These are phyloP conservation scores for Lasiommata megera DNA, from an alignment of 2,888 invertebrate genomes.

Conservation along the genomic window DNA sequence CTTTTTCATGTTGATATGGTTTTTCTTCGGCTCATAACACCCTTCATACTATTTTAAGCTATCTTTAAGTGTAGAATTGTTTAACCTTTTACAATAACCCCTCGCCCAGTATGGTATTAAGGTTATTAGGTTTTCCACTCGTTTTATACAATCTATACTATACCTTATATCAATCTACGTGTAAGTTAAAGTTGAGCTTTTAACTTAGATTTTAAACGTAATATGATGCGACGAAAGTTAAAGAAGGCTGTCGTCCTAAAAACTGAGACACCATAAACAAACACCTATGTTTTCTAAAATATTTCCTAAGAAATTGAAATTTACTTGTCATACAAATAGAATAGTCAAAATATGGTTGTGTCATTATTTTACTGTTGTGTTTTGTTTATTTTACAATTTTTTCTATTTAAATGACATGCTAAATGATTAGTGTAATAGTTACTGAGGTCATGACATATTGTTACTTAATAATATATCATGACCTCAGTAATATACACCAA, in stretches of 20 bases:
- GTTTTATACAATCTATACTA: constrained; percentile 79
- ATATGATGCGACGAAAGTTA: constrained; percentile 31
- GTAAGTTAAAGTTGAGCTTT: constrained; percentile 80
- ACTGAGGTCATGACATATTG: no score
- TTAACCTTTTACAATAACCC: constrained; percentile 73
- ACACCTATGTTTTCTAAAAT: background rate
- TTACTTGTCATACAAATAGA: no score
- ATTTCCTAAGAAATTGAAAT: no score
- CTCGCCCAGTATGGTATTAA: constrained; percentile 71
- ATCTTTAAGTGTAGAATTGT: constrained; percentile 77
- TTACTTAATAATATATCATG: no score
- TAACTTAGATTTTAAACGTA: constrained; percentile 50
- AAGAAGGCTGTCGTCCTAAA: constrained; percentile 1
- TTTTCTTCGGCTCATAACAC: constrained; percentile 39
- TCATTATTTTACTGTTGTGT: no score
- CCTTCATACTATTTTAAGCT: constrained; percentile 71
- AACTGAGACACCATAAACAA: constrained; percentile 9
- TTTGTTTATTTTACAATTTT: no score
- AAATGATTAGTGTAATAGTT: no score
- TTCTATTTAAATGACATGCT: no score
- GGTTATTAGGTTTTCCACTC: constrained; percentile 79
- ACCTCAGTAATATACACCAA: no score
- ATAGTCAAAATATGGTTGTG: no score
- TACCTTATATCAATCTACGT: constrained; percentile 66
- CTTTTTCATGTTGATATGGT: constrained; percentile 20